phyloP scores from a whole-genome alignment of 1,140 invertebrate species.

The Melanaphis sacchari region DNA sequence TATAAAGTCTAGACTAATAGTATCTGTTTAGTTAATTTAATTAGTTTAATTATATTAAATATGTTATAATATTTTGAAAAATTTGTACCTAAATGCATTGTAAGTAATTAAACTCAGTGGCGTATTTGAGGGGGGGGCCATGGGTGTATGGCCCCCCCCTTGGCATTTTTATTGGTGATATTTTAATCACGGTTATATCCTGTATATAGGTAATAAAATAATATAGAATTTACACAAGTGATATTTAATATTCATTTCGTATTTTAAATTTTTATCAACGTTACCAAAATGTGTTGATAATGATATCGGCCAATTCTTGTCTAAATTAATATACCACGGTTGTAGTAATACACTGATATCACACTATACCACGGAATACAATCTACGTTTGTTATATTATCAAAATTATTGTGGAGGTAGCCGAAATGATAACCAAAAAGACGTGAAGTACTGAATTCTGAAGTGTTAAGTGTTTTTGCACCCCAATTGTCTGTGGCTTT shows the following conservation, averaged over 20 bases:
- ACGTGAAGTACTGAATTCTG: too few relatives aligned
- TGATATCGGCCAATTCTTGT: not conserved
- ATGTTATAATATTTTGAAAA: too few relatives aligned
- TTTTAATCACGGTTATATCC: too few relatives aligned
- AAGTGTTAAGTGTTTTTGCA: too few relatives aligned
- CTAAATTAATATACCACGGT: slow-evolving; percentile 16
- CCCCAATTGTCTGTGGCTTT: too few relatives aligned
- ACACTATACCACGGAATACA: not conserved
- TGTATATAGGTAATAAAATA: slow-evolving; percentile 14
- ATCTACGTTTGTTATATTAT: not conserved
- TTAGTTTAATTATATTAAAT: too few relatives aligned
- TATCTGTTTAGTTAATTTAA: too few relatives aligned
- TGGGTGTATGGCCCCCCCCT: not conserved
- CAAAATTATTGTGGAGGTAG: slow-evolving; percentile 15
- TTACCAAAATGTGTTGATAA: not conserved
- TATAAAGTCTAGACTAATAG: too few relatives aligned
- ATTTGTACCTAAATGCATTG: too few relatives aligned
- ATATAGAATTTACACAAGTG: not conserved
- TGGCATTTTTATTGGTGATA: too few relatives aligned
- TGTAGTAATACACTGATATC: not conserved
- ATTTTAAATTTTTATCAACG: slow-evolving; percentile 13
- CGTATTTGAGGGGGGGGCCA: not conserved
- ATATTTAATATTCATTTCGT: slow-evolving; percentile 1
- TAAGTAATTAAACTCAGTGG: not conserved
- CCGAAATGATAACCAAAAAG: too few relatives aligned